Base-by-base conservation (phyloP, 23 tunicate species). In the Ciona savignyi region DNA sequence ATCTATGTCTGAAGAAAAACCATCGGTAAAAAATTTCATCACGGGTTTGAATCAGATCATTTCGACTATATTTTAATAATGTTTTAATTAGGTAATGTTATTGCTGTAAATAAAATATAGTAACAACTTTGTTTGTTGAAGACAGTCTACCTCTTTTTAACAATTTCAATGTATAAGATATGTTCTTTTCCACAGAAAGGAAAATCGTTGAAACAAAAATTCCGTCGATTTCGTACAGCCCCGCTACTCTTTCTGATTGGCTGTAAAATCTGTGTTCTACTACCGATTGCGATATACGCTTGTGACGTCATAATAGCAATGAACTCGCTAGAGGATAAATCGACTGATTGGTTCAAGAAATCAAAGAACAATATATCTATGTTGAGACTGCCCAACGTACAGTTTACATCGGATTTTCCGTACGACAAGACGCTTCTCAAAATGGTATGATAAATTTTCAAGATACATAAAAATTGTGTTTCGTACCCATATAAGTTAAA, bases 291-390 rank as follows among this genome's bases (percentile, higher is more conserved):
- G 1, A 75, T 93, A 26, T 93, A 86, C 68, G 84, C 82, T 30
- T 80, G 92, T 74, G 98, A 93, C 60, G 87, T 86, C 78, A 81
- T 86, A n/a, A 77, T 93, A 61, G 80, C 87, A 23, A 74, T 93
- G 2, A 93, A 93, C 67, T 84, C 85, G 29, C 76, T 86, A 23
- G 81, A 81, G 24, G 62, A 61, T 28, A 30, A 89, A 31, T 24
- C 73, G 20, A 29, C 23, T 4, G 26, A 23, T 9, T 1, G 32
- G 33, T 29, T 32, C 51, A 3, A 30, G 1, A 49, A 69, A 19
- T 23, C 34, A 23, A 23, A 32, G 34, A 33, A 69, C 15, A 72
- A 25, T 20, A n/a, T 26, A 48, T 15, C 32, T 25, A 20, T 15
- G 56, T 42, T 42, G 15, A 15, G 15, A 15, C 56, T 42, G 9